A percentile compares a stretch with the other conserved stretches of the same genome.
phyloP scores from a whole-genome alignment of 2,888 invertebrate genomes.

The Itoplectis maculator region DNA sequence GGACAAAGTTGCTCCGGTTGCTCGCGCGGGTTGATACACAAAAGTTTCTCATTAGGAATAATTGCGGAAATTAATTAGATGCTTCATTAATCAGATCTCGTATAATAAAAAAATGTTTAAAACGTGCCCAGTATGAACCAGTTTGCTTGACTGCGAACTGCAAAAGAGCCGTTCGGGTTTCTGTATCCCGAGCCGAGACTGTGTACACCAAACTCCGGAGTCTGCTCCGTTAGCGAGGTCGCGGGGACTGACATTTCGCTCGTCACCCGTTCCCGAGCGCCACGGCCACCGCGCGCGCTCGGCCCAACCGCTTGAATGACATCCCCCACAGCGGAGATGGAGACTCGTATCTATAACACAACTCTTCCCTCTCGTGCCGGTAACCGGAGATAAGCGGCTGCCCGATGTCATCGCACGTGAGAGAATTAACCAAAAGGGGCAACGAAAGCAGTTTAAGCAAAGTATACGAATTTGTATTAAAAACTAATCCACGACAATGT shows the following conservation, averaged over 20 bases:
- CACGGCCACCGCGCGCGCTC: too few species aligned
- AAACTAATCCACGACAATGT: not conserved
- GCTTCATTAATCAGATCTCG: constrained; percentile 83
- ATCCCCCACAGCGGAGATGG: constrained; percentile 79
- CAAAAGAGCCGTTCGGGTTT: constrained; percentile 33
- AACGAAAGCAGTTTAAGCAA: not conserved
- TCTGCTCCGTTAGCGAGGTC: constrained; percentile 59
- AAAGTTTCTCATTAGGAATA: constrained; percentile 81
- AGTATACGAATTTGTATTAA: constrained; percentile 8
- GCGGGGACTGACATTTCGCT: constrained; percentile 62
- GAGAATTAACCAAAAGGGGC: constrained; percentile 53
- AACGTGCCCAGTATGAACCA: constrained; percentile 72
- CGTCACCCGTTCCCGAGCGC: constrained; percentile 59
- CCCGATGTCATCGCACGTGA: constrained; percentile 77
- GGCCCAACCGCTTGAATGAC: constrained; percentile 77
- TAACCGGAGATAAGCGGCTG: constrained; percentile 82
- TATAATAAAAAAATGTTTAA: constrained; percentile 84
- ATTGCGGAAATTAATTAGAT: constrained; percentile 84
- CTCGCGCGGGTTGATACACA: constrained; percentile 58
- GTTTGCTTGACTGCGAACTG: constrained; percentile 32
- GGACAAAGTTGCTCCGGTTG: too few species aligned
- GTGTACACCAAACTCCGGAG: constrained; percentile 6
- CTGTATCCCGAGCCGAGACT: constrained; percentile 46
- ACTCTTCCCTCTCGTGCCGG: constrained; percentile 77
- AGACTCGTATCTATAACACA: constrained; percentile 80